phyloP scores from a whole-genome alignment of 2,797 vertebrate genomes.

The Harpagifer antarcticus region DNA sequence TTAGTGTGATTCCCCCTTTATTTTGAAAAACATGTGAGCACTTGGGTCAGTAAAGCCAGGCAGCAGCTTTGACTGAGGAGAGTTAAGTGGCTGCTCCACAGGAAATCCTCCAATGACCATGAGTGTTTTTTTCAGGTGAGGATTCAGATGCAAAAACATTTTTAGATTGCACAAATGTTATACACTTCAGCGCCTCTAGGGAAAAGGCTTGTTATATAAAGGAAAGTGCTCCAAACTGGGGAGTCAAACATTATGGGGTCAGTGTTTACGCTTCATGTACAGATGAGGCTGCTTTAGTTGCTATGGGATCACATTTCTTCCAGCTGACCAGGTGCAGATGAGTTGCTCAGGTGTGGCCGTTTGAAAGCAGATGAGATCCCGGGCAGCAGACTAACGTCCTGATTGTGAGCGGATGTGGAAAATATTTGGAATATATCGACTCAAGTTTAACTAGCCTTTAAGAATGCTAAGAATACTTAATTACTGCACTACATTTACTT shows the following conservation, averaged over 20 bases:
- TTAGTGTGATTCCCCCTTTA: not conserved
- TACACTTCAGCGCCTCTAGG: conserved; percentile 35
- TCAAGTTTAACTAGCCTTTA: not conserved
- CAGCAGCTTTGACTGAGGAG: conserved; percentile 24
- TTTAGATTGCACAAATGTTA: conserved; percentile 28
- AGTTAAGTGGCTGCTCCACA: conserved; percentile 24
- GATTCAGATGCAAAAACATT: conserved; percentile 39
- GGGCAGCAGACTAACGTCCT: conserved; percentile 37
- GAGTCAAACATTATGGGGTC: conserved; percentile 39
- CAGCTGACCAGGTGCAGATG: conserved; percentile 56
- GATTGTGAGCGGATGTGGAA: conserved; percentile 17
- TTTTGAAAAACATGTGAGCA: not conserved
- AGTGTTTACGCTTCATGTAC: conserved; percentile 20
- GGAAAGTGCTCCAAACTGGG: conserved; percentile 5
- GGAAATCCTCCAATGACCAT: conserved; percentile 46
- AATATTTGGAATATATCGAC: conserved; percentile 13
- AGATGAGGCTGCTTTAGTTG: conserved; percentile 46
- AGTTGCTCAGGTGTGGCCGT: conserved; percentile 63
- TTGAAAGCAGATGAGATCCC: conserved; percentile 42
- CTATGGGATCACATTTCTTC: conserved; percentile 52
- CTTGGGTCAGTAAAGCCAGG: conserved; percentile 12
- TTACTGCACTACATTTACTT: not conserved
- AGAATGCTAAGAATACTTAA: not conserved
- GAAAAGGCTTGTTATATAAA: conserved; percentile 25
- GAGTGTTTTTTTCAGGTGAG: conserved; percentile 41